Conservation (phyloP, 2,113 vertebrate genomes). For the Emydocephalus ijimae region DNA sequence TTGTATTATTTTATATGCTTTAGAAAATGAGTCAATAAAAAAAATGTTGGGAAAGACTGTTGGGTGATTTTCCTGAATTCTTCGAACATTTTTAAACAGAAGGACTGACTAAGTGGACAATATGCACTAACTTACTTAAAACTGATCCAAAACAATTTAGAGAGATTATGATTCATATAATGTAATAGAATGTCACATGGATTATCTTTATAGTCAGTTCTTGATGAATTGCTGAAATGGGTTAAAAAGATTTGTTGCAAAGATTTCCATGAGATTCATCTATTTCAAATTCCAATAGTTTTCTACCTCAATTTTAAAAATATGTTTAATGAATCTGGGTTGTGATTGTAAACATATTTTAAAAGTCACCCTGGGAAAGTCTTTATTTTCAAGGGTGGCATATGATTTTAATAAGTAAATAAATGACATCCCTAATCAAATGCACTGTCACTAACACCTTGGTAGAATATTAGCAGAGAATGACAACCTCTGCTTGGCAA, state of each 20-base stretch:
- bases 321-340: background rate
- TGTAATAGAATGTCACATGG: background rate
- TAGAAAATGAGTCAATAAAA: background rate
- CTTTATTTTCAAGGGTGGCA: background rate
- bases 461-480: background rate
- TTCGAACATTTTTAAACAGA: background rate
- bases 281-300: background rate
- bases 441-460: background rate
- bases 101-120: background rate
- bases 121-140: background rate
- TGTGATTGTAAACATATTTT: background rate
- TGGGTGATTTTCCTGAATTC: background rate
- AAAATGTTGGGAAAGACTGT: background rate
- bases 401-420: background rate
- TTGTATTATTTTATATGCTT: background rate
- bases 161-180: background rate
- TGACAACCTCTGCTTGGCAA: background rate
- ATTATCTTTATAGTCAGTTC: background rate
- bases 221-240: background rate
- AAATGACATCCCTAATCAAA: background rate
- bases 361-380: background rate
- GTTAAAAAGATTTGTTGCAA: background rate
- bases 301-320: background rate
- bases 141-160: background rate
- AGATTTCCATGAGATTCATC: background rate